phyloP scores from a whole-genome alignment of 2,113 vertebrate genomes.

The Tachysurus vachellii region DNA sequence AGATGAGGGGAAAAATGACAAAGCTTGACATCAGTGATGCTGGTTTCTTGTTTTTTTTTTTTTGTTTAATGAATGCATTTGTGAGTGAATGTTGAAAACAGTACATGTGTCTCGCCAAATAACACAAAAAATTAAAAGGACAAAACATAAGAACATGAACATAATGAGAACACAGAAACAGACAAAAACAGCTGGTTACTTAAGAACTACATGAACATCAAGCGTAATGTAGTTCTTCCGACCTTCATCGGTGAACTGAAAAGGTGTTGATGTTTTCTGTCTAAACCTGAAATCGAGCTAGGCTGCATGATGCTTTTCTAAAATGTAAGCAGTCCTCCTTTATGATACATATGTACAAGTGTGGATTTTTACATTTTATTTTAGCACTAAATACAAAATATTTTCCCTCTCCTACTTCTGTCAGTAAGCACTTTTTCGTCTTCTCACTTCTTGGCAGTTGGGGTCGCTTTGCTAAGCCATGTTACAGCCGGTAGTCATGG shows the following conservation, averaged over 20 bases:
- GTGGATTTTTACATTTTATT: neutral
- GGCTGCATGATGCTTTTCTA: neutral
- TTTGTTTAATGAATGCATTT: slow-evolving; percentile 59
- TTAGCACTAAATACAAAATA: slow-evolving; percentile 15
- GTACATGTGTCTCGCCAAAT: slow-evolving; percentile 18
- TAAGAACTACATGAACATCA: neutral
- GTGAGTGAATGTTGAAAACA: slow-evolving; percentile 50
- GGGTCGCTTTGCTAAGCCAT: slow-evolving; percentile 1
- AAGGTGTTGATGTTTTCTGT: neutral
- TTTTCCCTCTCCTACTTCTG: neutral
- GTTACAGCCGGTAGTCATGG: neutral
- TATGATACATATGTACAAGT: slow-evolving; percentile 21
- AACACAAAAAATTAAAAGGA: slow-evolving; percentile 39
- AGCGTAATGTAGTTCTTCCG: neutral
- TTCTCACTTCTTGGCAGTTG: slow-evolving; percentile 24
- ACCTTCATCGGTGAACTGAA: neutral
- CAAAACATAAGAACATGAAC: slow-evolving; percentile 32
- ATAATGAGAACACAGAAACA: slow-evolving; percentile 19
- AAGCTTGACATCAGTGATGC: slow-evolving; percentile 35
- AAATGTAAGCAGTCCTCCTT: neutral
- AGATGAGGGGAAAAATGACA: slow-evolving; percentile 2
- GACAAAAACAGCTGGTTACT: slow-evolving; percentile 15
- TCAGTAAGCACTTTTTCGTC: neutral
- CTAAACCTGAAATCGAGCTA: neutral
- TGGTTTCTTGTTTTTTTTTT: slow-evolving; percentile 52